Conservation (phyloP, 2,888 invertebrate genomes). For the Tuberolachnus salignus region DNA sequence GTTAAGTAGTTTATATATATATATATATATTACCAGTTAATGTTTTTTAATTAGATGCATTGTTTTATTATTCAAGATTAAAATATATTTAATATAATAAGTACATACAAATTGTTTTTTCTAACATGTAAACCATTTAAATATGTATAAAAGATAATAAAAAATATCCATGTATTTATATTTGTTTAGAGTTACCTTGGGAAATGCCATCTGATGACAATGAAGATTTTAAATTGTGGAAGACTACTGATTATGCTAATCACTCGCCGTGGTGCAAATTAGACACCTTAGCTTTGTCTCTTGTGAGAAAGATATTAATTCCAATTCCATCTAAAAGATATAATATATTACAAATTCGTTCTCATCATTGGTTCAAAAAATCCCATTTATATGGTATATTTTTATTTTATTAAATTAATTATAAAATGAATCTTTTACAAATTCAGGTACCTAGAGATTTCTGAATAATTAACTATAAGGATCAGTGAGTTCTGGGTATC, state of each 20-base stretch:
- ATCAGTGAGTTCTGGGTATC: conserved; percentile 42
- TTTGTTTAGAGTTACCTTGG: conserved; percentile 87
- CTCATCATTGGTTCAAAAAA: conserved; percentile 73
- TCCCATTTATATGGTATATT: conserved; percentile 38
- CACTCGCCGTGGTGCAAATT: conserved; percentile 82
- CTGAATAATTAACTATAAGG: conserved; percentile 24
- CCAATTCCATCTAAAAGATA: conserved; percentile 73
- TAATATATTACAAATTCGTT: conserved; percentile 71
- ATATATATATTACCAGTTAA: no score
- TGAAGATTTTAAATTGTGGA: conserved; percentile 78
- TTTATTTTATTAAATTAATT: conserved; percentile 21
- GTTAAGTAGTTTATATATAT: no score
- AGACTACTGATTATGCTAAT: conserved; percentile 70
- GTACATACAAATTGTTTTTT: no score
- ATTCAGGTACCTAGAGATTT: conserved; percentile 52
- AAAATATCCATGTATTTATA: conserved; percentile 19
- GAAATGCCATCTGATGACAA: conserved; percentile 78
- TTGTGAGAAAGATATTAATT: conserved; percentile 77
- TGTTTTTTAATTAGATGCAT: no score
- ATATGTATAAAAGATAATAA: neutral
- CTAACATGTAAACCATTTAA: neutral
- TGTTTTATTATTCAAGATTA: conserved; percentile 51
- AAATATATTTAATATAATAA: no score
- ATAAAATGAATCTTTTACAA: conserved; percentile 28
- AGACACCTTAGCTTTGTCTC: conserved; percentile 74